Evolutionary conservation across 1,140 invertebrate species (phyloP).

Genomic region (Palaemon carinicauda): DNA sequence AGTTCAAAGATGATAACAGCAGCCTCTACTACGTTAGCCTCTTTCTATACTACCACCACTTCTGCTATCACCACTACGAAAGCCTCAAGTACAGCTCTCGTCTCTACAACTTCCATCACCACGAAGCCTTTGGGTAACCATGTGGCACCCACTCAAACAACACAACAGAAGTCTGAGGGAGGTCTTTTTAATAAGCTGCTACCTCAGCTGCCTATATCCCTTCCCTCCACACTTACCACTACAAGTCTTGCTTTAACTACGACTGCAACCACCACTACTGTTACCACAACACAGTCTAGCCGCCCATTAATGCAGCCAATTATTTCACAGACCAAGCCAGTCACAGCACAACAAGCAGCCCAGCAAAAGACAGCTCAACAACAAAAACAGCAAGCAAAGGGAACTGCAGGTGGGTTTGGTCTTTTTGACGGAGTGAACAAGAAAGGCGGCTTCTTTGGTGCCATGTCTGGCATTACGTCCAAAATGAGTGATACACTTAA

Average conservation of each 20-base stretch:
- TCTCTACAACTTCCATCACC: slow-evolving; percentile 50
- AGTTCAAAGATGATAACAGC: slow-evolving; percentile 37
- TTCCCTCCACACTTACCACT: slow-evolving; percentile 41
- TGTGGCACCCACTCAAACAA: slow-evolving; percentile 46
- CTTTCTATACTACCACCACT: slow-evolving; percentile 37
- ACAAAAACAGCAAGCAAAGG: slow-evolving; percentile 65
- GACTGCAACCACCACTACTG: slow-evolving; percentile 40
- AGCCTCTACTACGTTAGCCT: slow-evolving; percentile 31
- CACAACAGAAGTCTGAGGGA: slow-evolving; percentile 42
- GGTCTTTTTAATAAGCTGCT: slow-evolving; percentile 55
- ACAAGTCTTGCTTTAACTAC: slow-evolving; percentile 52
- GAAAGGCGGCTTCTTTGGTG: slow-evolving; percentile 71
- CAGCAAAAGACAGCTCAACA: slow-evolving; percentile 29
- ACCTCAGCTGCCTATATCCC: slow-evolving; percentile 53
- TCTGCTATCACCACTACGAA: slow-evolving; percentile 53
- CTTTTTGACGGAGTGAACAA: slow-evolving; percentile 65
- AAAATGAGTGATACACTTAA: slow-evolving; percentile 55
- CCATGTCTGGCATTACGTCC: slow-evolving; percentile 53
- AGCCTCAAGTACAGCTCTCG: slow-evolving; percentile 45
- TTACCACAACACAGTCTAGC: slow-evolving; percentile 52
- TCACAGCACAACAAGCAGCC: slow-evolving; percentile 10
- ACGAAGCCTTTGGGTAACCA: slow-evolving; percentile 54
- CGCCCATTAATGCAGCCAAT: slow-evolving; percentile 45
- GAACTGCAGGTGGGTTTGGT: slow-evolving; percentile 68
- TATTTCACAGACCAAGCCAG: slow-evolving; percentile 43